These are phyloP conservation scores for Hozukius guyotensis DNA, from an alignment of 2,797 vertebrate genomes.

Conservation along the genomic window DNA sequence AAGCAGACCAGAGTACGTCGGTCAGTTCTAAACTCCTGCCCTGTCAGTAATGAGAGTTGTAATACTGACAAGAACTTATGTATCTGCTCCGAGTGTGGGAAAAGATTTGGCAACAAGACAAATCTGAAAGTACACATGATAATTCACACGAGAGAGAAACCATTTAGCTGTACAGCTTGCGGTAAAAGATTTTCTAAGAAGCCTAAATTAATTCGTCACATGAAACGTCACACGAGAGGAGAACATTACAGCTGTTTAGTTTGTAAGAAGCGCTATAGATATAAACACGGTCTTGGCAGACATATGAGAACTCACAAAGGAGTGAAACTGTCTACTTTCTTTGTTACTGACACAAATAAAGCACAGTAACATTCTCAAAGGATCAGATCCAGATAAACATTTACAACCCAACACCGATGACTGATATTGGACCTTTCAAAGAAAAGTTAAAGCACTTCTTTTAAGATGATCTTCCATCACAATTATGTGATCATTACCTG, in stretches of 20 bases:
- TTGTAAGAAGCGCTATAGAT: background rate
- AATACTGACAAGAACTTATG: background rate
- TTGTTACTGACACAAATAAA: no score
- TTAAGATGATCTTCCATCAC: background rate
- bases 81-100: background rate
- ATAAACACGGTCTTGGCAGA: no score
- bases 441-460: background rate
- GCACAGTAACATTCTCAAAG: background rate
- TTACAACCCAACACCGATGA: no score
- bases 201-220: background rate
- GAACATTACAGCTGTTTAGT: background rate
- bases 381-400: background rate
- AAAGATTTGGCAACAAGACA: background rate
- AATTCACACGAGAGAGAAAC: background rate
- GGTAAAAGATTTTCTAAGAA: background rate
- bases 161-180: background rate
- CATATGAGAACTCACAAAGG: background rate
- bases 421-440: background rate
- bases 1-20: background rate
- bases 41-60: background rate
- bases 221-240: background rate
- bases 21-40: background rate
- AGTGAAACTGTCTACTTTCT: background rate
- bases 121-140: background rate
- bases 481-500: no score